Base-by-base conservation (phyloP, 2,797 vertebrate genomes). In the Molossus molossus region DNA sequence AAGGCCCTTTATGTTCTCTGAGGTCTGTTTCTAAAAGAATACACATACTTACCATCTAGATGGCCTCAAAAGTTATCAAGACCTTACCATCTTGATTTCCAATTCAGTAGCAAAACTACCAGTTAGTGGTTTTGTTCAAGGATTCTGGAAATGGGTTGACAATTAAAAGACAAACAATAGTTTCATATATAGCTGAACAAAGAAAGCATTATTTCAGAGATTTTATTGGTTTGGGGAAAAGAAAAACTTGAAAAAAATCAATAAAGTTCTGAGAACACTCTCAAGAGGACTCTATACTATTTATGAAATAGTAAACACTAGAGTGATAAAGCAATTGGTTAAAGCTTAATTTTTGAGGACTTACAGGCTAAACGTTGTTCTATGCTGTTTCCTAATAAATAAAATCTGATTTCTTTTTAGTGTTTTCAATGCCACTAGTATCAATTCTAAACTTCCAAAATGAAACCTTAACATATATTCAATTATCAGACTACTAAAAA, bases 181-280 rank as follows among this genome's bases (percentile, higher is more conserved):
- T 33, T 77, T 76, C 7, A 65, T 25, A n/a, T 21, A 25, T 40
- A 70, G 1, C 17, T 48, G 3, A 75, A 70, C 2, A 85, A 64
- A 88, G 13, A 81, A 91, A 62, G 18, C 14, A 10, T 79, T 86
- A 86, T 92, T 87, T 91, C 14, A 85, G 64, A 86, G 82, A 86
- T 69, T 18, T 9, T 70, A n/a, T n/a, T 77, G 58, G 70, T 81
- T 37, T 40, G 9, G 18, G 25, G 0, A 8, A n/a, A 55, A 33
- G n/a, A 33, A 53, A 62, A 70, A 33, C 18, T 29, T n/a, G 21
- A 69, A 80, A 62, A 88, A 58, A 72, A 80, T 70, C 50, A 85
- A 25, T 81, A n/a, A 75, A 40, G 14, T 72, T 91, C 85, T 77
- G 69, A 79, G 50, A 75, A 64, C 20, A 84, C 20, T 50, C 20